Evolutionary conservation across 2,888 invertebrate genomes (phyloP), one percentile per base, ranked within the genome.

Genomic region (Tipula helvola): DNA sequence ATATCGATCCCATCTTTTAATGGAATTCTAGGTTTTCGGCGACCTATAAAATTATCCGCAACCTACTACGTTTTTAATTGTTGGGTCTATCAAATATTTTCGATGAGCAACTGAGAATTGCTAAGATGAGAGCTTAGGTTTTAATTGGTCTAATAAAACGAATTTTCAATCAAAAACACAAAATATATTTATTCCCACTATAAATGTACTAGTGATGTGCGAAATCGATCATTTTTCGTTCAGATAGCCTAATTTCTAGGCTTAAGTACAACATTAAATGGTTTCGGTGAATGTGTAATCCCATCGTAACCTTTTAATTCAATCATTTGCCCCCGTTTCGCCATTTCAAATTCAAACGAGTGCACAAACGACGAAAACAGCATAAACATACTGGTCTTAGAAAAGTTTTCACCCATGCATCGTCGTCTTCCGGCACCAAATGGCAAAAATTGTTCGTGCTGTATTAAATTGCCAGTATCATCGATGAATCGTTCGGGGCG

Each of bases 401-500:
- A 95, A 85, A 95, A 89, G 1, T 93, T 91, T 90, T 95, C 95
- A 0, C 95, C 95, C 0, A 94, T 92, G 89, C 95, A 95, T 16
- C 94, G 92, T 87, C 95, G 87, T 87, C 89, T 89, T 7, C 89
- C 95, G 89, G 93, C 91, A 87, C 96, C 95, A 89, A 95, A 96
- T 10, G 94, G 93, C 87, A 94, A 93, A 89, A 93, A 92, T 88
- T 93, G 91, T 88, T 93, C 94, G 86, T 93, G 92, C 88, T 92
- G 92, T 88, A 92, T 92, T 87, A 93, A 90, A 88, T 90, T 90
- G 28, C 94, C 94, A 28, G 91, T 89, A 12, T 92, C 91, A 88
- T 93, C 92, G 86, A 95, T 91, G 91, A 95, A 95, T 90, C 95
- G 92, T 89, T 94, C 93, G 0, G 95, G 95, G 41, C 92, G 91